A percentile compares a stretch with the other conserved stretches of the same genome.
Conservation (phyloP, 2,797 vertebrate species). For the Rhinichthys osculus region DNA sequence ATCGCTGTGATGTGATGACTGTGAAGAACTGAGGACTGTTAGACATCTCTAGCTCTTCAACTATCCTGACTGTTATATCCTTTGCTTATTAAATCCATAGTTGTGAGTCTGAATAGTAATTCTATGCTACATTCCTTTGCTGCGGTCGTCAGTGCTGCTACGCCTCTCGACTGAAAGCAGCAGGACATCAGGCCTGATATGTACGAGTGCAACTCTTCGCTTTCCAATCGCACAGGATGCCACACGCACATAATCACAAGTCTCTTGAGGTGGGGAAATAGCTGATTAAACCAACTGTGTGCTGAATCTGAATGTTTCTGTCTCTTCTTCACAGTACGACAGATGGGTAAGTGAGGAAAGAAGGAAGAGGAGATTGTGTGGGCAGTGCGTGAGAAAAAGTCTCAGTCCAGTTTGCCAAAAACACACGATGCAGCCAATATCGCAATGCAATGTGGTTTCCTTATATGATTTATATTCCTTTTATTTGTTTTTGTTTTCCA, state of each 20-base stretch:
- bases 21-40: background rate
- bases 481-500: background rate
- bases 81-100: background rate
- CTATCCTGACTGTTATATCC: background rate
- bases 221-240: conserved; percentile 28
- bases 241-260: conserved; percentile 45
- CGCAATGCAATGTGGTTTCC: background rate
- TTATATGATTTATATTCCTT: background rate
- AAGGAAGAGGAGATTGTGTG: conserved; percentile 50
- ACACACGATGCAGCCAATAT: conserved; percentile 11
- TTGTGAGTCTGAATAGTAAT: conserved; percentile 34
- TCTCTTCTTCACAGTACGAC: conserved; percentile 66
- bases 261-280: conserved; percentile 41
- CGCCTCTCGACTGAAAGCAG: conserved; percentile 52
- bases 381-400: conserved; percentile 55
- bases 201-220: conserved; percentile 44
- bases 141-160: conserved; percentile 63
- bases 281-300: conserved; percentile 59
- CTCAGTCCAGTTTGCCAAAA: conserved; percentile 51
- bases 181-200: conserved; percentile 46
- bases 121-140: conserved; percentile 51
- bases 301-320: conserved; percentile 57
- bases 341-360: conserved; percentile 70
- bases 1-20: background rate
- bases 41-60: conserved; percentile 5